Evolutionary conservation across 2,113 vertebrate species (phyloP).

Genomic region (Anarhynchus alexandrinus): DNA sequence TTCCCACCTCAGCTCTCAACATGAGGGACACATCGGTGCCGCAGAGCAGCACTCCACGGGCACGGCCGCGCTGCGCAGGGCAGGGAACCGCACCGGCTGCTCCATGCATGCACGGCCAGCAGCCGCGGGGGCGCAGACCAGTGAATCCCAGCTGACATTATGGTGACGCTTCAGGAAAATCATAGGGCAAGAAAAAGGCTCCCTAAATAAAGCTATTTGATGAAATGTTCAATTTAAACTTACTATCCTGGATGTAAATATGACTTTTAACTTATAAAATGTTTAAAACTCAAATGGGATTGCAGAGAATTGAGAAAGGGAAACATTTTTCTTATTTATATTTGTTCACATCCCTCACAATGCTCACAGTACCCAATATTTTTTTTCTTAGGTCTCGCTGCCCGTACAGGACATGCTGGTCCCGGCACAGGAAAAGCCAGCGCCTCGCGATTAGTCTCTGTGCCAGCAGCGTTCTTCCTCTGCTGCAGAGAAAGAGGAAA

Average conservation of each 20-base stretch:
- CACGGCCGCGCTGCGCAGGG: not conserved
- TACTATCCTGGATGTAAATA: not conserved
- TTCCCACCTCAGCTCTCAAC: not conserved
- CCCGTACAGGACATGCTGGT: slow-evolving; percentile 39
- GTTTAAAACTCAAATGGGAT: not conserved
- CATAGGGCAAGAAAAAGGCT: not conserved
- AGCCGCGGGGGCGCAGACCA: accelerated
- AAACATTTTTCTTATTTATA: not conserved
- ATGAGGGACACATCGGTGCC: not conserved
- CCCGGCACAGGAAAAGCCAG: slow-evolving; percentile 50
- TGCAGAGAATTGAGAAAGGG: not conserved
- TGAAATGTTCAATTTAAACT: not conserved
- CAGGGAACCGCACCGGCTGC: not conserved
- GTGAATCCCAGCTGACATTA: not conserved
- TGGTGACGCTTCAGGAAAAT: not conserved
- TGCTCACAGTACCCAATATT: not conserved
- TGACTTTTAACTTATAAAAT: not conserved
- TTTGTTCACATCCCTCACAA: not conserved
- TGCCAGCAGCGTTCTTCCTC: slow-evolving; percentile 60
- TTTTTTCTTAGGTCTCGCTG: slow-evolving; percentile 27
- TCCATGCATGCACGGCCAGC: not conserved
- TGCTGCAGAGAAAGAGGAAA: slow-evolving; percentile 25
- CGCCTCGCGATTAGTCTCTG: slow-evolving; percentile 30
- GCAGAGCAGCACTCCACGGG: not conserved
- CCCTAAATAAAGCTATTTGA: not conserved